Evolutionary conservation across 2,888 invertebrate species (phyloP).

Genomic region (Lutraria lutraria): DNA sequence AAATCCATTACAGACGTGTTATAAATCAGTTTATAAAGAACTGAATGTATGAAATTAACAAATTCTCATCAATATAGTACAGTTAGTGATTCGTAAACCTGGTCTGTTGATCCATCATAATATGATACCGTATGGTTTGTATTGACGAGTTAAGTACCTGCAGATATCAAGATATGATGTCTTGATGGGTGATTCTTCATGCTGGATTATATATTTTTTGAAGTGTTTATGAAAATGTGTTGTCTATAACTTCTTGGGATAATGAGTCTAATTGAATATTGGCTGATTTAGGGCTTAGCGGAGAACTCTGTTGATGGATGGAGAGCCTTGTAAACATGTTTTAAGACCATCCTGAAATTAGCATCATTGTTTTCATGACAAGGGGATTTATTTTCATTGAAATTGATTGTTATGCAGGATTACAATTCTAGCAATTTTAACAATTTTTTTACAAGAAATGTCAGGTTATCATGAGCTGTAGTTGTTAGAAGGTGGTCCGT

Average conservation of each 20-base stretch:
- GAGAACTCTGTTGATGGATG: background rate
- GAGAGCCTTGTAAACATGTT: background rate
- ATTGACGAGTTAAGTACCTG: background rate
- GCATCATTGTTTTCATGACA: background rate
- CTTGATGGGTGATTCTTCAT: background rate
- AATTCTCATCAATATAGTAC: background rate
- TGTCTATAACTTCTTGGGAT: constrained; percentile 3
- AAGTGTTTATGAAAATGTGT: constrained; percentile 1
- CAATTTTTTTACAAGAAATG: too few species aligned
- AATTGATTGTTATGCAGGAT: too few species aligned
- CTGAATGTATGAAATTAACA: background rate
- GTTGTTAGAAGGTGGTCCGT: too few species aligned
- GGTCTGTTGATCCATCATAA: background rate
- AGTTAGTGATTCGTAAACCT: background rate
- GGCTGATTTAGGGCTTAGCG: background rate
- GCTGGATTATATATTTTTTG: background rate
- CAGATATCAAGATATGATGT: background rate
- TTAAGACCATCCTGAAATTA: background rate
- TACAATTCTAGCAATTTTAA: too few species aligned
- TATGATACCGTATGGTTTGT: background rate
- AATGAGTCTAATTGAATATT: background rate
- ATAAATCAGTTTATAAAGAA: constrained; percentile 13
- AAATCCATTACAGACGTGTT: background rate
- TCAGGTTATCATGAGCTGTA: too few species aligned
- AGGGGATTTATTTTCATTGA: too few species aligned